A percentile compares a stretch with the other conserved stretches of the same genome.
phyloP scores from a whole-genome alignment of 2,888 invertebrate genomes.

The Platypus cylindrus region DNA sequence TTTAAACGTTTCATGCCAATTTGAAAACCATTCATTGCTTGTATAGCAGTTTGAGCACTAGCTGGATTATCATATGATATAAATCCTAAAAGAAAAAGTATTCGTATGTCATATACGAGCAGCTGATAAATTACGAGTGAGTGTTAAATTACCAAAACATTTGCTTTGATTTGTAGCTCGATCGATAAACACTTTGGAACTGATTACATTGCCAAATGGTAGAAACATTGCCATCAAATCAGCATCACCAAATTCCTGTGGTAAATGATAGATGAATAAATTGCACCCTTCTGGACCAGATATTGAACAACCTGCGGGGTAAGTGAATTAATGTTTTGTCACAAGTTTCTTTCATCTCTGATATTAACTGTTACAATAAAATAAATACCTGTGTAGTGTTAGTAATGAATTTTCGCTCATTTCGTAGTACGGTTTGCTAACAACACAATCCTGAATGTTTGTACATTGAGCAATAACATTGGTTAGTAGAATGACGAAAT shows the following conservation, averaged over 20 bases:
- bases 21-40: slow-evolving; percentile 99
- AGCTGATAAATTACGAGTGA: no score
- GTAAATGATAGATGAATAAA: slow-evolving; percentile 99
- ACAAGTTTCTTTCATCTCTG: neutral
- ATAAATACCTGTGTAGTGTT: neutral
- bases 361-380: no score
- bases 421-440: no score
- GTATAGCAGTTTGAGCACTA: slow-evolving; percentile 96
- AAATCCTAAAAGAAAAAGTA: slow-evolving; percentile 62
- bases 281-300: slow-evolving; percentile 99
- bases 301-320: slow-evolving; percentile 72
- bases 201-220: slow-evolving; percentile 98
- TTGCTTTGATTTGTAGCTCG: slow-evolving; percentile 99
- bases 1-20: slow-evolving; percentile 99
- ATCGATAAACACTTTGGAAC: slow-evolving; percentile 99
- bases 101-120: no score
- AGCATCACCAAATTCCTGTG: slow-evolving; percentile 98
- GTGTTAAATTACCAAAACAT: slow-evolving; percentile 83
- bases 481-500: neutral
- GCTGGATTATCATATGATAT: slow-evolving; percentile 98
- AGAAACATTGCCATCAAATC: slow-evolving; percentile 99
- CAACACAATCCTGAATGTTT: no score
- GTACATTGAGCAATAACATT: neutral
- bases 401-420: neutral
- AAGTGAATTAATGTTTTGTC: neutral